A percentile compares a stretch with the other conserved stretches of the same genome.
Conservation (phyloP, 37 sponge, comb jelly and placozoan genomes). For the Beroe ovata region DNA sequence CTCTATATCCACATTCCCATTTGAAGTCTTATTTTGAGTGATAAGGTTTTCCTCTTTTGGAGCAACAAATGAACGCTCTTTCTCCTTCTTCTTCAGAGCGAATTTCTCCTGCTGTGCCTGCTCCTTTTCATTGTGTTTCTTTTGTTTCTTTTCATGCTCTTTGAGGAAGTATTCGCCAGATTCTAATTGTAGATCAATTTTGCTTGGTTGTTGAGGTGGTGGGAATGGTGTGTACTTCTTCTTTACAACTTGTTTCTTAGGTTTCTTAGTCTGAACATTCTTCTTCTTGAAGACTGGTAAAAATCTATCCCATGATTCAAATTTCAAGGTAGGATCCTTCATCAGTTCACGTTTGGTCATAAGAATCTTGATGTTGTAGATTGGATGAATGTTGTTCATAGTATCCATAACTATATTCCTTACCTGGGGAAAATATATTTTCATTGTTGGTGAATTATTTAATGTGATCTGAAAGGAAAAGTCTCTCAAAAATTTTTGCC, state of each 20-base stretch:
- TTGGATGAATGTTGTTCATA: conserved; percentile 98
- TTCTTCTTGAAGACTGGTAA: conserved; percentile 93
- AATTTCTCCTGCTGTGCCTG: conserved; percentile 31
- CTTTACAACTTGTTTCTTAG: conserved; percentile 64
- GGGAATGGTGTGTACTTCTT: conserved; percentile 95
- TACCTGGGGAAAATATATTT: conserved; percentile 65
- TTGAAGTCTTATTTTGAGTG: not conserved
- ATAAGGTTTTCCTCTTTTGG: conserved; percentile 24
- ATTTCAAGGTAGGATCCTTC: conserved; percentile 86
- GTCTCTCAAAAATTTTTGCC: not conserved
- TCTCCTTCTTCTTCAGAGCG: conserved; percentile 53
- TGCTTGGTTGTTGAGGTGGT: conserved; percentile 96
- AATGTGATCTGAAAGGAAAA: too few relatives aligned
- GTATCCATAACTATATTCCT: conserved; percentile 91
- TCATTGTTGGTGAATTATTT: not conserved
- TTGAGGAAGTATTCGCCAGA: conserved; percentile 98
- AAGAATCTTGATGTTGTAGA: conserved; percentile 97
- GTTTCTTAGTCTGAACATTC: conserved; percentile 84
- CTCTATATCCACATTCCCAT: conserved; percentile 66
- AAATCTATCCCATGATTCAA: conserved; percentile 97
- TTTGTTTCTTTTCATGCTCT: conserved; percentile 80
- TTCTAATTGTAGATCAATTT: conserved; percentile 94
- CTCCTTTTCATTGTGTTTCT: conserved; percentile 57
- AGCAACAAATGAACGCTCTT: conserved; percentile 66
- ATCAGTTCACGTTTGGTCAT: conserved; percentile 97